Evolutionary conservation across 2,797 vertebrate species (phyloP), one percentile per base, ranked within the genome.

Genomic region (Rhinichthys osculus): DNA sequence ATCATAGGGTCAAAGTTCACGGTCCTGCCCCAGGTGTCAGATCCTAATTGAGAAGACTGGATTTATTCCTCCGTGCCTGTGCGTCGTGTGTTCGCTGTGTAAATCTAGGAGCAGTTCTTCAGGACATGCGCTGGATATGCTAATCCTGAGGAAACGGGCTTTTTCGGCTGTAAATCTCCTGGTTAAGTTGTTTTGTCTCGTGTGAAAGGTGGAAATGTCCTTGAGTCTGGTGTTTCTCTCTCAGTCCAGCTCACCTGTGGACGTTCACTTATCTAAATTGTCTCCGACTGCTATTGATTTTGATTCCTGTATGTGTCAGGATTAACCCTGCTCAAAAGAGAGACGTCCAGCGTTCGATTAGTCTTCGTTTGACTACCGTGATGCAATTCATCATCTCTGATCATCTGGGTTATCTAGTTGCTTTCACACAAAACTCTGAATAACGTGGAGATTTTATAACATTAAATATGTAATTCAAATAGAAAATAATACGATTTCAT

Each of bases 21-120:
- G 38, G 77, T 52, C 77, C 72, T 79, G 79, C 71, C 89, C 91
- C 84, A 91, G 91, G 89, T 92, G 92, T 92, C 90, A 89, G 78
- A 88, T 91, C 89, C 91, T 89, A 85, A 64, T 88, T 87, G 90
- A 87, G 86, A 91, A 86, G 88, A 38, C 84, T 81, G 80, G 83
- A 87, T 88, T 87, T 87, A 91, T 90, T 87, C 77, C 17, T 44
- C 84, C n/a, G 85, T 87, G 16, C 0, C 14, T 87, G 21, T 11
- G 8, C 1, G 23, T n/a, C 9, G 21, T 23, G 54, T 57, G 57
- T 59, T 9, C 11, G 27, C 44, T 16, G 78, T 70, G 44, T 35
- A 2, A 62, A 76, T 70, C 79, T 27, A 27, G 27, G 27, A 71
- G 38, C 50, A 71, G 54, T 14, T 72, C 67, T 16, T 44, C 30